Conservation (phyloP, 2,888 invertebrate species). For the Liodrosophila aerea region DNA sequence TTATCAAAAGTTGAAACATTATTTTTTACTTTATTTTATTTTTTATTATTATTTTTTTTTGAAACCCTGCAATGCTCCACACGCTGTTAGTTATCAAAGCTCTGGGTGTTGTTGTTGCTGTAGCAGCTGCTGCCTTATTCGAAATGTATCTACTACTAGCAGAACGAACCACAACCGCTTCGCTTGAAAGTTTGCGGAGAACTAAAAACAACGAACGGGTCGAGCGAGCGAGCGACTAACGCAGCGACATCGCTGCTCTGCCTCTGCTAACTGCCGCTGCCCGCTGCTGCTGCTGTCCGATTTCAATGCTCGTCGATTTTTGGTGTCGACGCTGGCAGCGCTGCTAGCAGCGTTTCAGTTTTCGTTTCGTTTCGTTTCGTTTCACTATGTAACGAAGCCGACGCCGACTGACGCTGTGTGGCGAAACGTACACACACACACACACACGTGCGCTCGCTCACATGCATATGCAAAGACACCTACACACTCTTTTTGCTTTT, state of each 20-base stretch:
- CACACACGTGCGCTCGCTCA: slow-evolving; percentile 21
- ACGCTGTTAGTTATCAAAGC: slow-evolving; percentile 27
- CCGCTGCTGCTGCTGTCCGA: slow-evolving; percentile 34
- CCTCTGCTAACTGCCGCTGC: slow-evolving; percentile 13
- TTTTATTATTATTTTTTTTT: slow-evolving; percentile 28
- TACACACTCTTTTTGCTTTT: slow-evolving; percentile 46
- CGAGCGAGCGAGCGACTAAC: slow-evolving; percentile 31
- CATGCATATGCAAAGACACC: slow-evolving; percentile 39
- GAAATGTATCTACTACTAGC: slow-evolving; percentile 37
- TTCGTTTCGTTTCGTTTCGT: slow-evolving; percentile 54
- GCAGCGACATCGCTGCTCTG: slow-evolving; percentile 21
- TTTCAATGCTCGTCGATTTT: slow-evolving; percentile 49
- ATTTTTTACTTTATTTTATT: slow-evolving; percentile 31
- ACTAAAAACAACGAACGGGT: slow-evolving; percentile 55
- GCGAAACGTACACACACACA: slow-evolving; percentile 48
- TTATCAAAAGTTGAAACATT: slow-evolving; percentile 35
- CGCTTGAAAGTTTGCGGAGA: slow-evolving; percentile 78
- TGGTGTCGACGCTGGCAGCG: slow-evolving; percentile 57
- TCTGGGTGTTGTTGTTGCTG: slow-evolving; percentile 28
- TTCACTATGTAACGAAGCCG: slow-evolving; percentile 50
- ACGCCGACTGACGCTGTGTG: slow-evolving; percentile 23
- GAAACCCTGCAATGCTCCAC: slow-evolving; percentile 56
- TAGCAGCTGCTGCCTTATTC: slow-evolving; percentile 47
- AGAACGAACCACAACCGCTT: slow-evolving; percentile 71
- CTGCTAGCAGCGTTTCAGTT: slow-evolving; percentile 69